Evolutionary conservation across 2,888 invertebrate species (phyloP), one percentile per base, ranked within the genome.

Genomic region (Netelia melanura): DNA sequence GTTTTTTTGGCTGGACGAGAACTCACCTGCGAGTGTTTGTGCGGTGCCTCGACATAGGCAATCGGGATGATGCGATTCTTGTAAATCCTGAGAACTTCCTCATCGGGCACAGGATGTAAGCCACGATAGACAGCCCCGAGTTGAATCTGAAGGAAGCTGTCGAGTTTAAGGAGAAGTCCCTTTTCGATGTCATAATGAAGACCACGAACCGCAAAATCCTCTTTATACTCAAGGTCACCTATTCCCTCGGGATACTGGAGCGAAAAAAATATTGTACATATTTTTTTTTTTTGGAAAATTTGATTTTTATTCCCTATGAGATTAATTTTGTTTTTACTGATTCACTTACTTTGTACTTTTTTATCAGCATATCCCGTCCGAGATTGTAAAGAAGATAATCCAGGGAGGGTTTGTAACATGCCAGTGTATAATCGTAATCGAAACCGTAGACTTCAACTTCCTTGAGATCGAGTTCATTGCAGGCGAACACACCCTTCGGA

Each of bases 181-280:
- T 98, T 98, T 94, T 98, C 97, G 91, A 99, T 98, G 93, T 99
- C 99, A 95, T 98, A 99, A 94, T 99, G 99, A n/a, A 99, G 95
- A 52, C 99, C 99, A 86, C 99, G 96, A 0, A 99, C 98, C 17
- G 99, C 98, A 95, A 98, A 99, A 87, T 97, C 96, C n/a, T 98
- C 98, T 91, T 97, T 96, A 93, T 98, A 99, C 89, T 98, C 96
- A 76, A 99, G 94, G 81, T 96, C 95, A 68, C 95, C 94, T 89
- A 99, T 97, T 89, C 96, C 98, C 90, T 96, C 95, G 3, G 99
- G 99, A 94, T 99, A 99, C 98, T 99, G 94, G 78, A 95, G 10
- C 2, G 38, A 10, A 54, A 25, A 68, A 1, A 43, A 58, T 76
- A 56, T 65, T n/a, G 11, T 11, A 43, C 10, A n/a, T 10, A 17